These are phyloP conservation scores for Epinephelus fuscoguttatus DNA, from an alignment of 2,113 vertebrate genomes.

Conservation along the genomic window DNA sequence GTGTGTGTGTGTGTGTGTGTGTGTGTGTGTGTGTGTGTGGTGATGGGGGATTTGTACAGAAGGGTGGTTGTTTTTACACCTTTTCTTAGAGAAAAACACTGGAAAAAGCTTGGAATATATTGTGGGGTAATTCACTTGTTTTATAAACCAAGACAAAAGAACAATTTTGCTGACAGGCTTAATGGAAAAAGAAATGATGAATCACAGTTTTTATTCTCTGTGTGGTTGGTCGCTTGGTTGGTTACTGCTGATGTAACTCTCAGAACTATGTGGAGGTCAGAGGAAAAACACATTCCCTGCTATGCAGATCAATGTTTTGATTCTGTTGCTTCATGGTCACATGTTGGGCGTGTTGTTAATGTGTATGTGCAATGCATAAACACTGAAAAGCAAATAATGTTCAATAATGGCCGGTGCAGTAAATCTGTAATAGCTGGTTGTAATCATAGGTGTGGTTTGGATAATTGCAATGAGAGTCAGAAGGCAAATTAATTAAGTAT, in stretches of 20 bases:
- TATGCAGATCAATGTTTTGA: not conserved
- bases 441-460: not conserved
- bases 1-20: constrained; percentile 10
- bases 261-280: constrained; percentile 37
- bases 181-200: constrained; percentile 63
- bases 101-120: constrained; percentile 52
- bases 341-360: not conserved
- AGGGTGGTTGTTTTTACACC: constrained; percentile 67
- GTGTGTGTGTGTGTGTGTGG: not conserved
- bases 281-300: not conserved
- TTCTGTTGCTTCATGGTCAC: not conserved
- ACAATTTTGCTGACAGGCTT: constrained; percentile 48
- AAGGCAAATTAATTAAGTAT: not conserved
- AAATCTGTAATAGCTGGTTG: not conserved
- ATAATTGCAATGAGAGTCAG: not conserved
- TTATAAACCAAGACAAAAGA: constrained; percentile 56
- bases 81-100: constrained; percentile 51
- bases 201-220: constrained; percentile 14
- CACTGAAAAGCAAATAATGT: not conserved
- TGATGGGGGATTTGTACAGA: constrained; percentile 39
- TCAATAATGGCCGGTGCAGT: not conserved
- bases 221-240: constrained; percentile 27
- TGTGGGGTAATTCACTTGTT: constrained; percentile 32
- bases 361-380: not conserved
- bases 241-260: constrained; percentile 31